Evolutionary conservation across 2,888 invertebrate genomes (phyloP).

Genomic region (Boloria selene): DNA sequence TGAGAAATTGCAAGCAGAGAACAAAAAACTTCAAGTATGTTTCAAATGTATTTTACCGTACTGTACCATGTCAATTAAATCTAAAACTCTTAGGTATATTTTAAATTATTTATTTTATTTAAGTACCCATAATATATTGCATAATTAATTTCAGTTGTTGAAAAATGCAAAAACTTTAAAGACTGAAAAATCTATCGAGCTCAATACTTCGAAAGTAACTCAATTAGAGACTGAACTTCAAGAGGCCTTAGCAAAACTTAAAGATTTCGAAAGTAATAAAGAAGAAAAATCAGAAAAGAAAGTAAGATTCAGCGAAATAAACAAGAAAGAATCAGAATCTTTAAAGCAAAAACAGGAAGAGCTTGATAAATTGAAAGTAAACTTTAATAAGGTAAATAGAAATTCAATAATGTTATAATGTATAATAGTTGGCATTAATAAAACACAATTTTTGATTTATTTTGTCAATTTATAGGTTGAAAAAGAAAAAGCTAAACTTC

Average conservation of each 20-base stretch:
- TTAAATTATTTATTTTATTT: not conserved
- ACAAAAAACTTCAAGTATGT: slow-evolving; percentile 85
- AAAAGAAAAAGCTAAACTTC: slow-evolving; percentile 85
- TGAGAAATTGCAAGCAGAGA: slow-evolving; percentile 88
- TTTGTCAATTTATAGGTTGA: slow-evolving; percentile 68
- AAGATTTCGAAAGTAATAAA: slow-evolving; percentile 75
- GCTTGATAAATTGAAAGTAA: slow-evolving; percentile 80
- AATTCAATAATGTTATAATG: not conserved
- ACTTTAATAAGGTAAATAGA: slow-evolving; percentile 65
- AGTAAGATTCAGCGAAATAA: slow-evolving; percentile 70
- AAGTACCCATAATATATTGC: too few relatives aligned
- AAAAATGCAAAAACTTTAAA: slow-evolving; percentile 79
- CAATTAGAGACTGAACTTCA: slow-evolving; percentile 84
- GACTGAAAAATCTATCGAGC: slow-evolving; percentile 81
- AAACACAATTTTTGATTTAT: too few relatives aligned
- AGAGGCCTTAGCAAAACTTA: slow-evolving; percentile 82
- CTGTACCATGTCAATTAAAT: not conserved
- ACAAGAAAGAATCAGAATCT: slow-evolving; percentile 70
- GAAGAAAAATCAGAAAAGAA: slow-evolving; percentile 80
- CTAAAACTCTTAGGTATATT: not conserved
- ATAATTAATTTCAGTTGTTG: slow-evolving; percentile 65
- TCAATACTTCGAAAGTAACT: slow-evolving; percentile 83
- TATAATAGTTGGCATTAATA: not conserved
- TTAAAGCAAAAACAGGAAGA: slow-evolving; percentile 77
- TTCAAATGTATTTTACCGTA: not conserved